Conservation (phyloP, 2,888 invertebrate genomes). For the Formica aserva region DNA sequence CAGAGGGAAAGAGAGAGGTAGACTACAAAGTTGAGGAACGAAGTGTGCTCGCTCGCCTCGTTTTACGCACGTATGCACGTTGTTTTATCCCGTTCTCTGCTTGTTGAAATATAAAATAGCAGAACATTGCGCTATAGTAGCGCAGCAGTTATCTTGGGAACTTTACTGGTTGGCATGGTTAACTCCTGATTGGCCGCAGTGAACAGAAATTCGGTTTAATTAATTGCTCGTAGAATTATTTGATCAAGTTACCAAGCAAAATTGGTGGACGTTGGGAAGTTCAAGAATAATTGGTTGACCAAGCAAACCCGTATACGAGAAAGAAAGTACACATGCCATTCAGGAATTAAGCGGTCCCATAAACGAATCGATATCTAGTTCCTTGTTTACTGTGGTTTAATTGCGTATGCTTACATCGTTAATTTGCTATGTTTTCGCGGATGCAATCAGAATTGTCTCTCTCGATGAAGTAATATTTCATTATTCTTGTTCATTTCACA, state of each 20-base stretch:
- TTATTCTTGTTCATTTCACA: not conserved
- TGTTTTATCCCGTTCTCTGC: slow-evolving; percentile 20
- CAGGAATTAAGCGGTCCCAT: not conserved
- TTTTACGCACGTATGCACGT: slow-evolving; percentile 34
- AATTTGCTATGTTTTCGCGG: slow-evolving; percentile 49
- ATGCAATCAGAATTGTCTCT: slow-evolving; percentile 13
- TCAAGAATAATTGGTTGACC: slow-evolving; percentile 58
- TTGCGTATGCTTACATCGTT: slow-evolving; percentile 61
- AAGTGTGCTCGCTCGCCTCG: not conserved
- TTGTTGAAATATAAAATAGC: slow-evolving; percentile 48
- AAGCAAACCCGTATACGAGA: slow-evolving; percentile 22
- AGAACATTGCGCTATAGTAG: not conserved
- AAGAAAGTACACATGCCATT: slow-evolving; percentile 38
- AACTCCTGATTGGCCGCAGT: slow-evolving; percentile 5
- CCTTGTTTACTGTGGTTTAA: slow-evolving; percentile 60
- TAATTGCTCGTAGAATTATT: slow-evolving; percentile 22
- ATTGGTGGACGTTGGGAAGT: slow-evolving; percentile 18
- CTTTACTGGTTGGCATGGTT: slow-evolving; percentile 10
- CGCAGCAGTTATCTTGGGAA: not conserved
- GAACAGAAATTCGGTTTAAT: slow-evolving; percentile 19
- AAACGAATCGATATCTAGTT: slow-evolving; percentile 29
- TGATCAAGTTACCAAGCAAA: slow-evolving; percentile 13
- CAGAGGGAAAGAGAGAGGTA: not conserved
- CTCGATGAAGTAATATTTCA: not conserved
- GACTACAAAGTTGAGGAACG: slow-evolving; percentile 34